Conservation (phyloP, 2,113 vertebrate genomes). For the Pachycephala philippinensis region DNA sequence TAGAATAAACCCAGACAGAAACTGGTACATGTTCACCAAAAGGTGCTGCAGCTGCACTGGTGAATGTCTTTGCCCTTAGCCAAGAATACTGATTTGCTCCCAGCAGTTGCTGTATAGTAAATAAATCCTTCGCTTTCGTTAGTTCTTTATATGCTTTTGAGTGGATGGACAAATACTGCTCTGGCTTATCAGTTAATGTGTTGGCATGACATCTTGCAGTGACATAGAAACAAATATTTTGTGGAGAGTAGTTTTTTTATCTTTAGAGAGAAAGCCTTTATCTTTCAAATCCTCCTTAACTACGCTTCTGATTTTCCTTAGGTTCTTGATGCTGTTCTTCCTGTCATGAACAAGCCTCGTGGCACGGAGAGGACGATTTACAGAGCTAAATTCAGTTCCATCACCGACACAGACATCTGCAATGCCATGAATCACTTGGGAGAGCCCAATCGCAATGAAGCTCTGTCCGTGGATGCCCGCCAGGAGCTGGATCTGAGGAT, state of each 20-base stretch:
- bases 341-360: slow-evolving; percentile 82
- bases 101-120: neutral
- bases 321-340: slow-evolving; percentile 89
- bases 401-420: slow-evolving; percentile 94
- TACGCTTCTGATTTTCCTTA: slow-evolving; percentile 22
- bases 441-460: slow-evolving; percentile 91
- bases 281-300: neutral
- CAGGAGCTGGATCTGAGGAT: slow-evolving; percentile 97
- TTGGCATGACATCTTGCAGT: neutral
- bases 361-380: slow-evolving; percentile 75
- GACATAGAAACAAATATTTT: neutral
- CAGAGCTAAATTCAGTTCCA: slow-evolving; percentile 95
- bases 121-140: neutral
- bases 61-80: neutral
- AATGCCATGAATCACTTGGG: slow-evolving; percentile 89
- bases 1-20: neutral
- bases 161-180: neutral
- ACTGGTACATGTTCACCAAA: neutral
- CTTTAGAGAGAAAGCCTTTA: neutral
- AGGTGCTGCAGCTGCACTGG: neutral
- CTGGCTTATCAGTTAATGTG: neutral
- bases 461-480: slow-evolving; percentile 91
- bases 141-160: neutral
- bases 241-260: neutral
- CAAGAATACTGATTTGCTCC: neutral